Evolutionary conservation across 2,888 invertebrate species (phyloP).

Genomic region (Drosophila infuscata): DNA sequence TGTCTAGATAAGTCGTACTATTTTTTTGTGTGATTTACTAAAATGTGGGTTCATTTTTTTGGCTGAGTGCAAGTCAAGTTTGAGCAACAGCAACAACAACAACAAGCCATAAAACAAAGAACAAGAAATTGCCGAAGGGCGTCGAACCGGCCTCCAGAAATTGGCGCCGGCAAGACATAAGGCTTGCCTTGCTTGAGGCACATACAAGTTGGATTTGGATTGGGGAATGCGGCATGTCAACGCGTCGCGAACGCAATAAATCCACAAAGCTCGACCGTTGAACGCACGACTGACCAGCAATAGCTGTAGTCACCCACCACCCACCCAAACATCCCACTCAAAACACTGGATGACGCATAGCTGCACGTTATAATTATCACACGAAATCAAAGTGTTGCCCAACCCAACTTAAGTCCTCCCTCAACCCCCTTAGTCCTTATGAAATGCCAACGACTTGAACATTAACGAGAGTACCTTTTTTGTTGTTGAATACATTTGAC

Average conservation of each 20-base stretch:
- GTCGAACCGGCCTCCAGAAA: conserved; percentile 26
- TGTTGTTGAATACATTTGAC: conserved; percentile 12
- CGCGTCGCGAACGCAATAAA: conserved; percentile 76
- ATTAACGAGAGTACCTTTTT: conserved; percentile 19
- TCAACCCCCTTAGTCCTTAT: not conserved
- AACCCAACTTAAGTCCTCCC: not conserved
- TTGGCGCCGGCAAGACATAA: conserved; percentile 33
- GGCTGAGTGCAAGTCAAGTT: not conserved
- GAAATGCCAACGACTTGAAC: conserved; percentile 20
- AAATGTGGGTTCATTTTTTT: not conserved
- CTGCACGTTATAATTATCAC: conserved; percentile 79
- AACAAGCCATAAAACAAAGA: conserved; percentile 64
- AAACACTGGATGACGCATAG: conserved; percentile 60
- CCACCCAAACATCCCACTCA: not conserved
- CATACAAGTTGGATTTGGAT: conserved; percentile 23
- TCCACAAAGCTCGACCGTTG: conserved; percentile 57
- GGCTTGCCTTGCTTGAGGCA: conserved; percentile 6
- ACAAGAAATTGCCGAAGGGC: conserved; percentile 43
- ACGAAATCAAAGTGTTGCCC: conserved; percentile 72
- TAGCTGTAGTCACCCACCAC: conserved; percentile 7
- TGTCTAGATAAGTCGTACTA: not conserved
- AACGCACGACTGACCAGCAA: conserved; percentile 59
- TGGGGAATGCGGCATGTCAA: conserved; percentile 68
- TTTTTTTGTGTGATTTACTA: not conserved
- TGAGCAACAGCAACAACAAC: conserved; percentile 38